Conservation (phyloP, 2,113 vertebrate genomes). For the Eubucco bourcierii region DNA sequence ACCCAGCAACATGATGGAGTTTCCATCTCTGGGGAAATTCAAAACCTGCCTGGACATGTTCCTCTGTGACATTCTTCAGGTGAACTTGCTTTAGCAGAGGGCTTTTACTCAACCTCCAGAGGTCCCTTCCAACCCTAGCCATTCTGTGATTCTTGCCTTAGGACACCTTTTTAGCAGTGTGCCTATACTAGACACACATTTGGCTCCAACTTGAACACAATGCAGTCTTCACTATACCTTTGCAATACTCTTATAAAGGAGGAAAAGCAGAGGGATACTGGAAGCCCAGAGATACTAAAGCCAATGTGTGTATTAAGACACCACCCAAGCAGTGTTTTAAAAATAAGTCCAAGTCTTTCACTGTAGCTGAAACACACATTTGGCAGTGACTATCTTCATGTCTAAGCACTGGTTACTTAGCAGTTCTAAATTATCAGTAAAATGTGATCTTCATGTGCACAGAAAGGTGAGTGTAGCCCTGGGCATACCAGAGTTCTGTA, state of each 20-base stretch:
- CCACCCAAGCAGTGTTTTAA: too few relatives aligned
- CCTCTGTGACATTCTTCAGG: too few relatives aligned
- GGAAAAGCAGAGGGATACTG: not conserved
- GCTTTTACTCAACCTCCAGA: too few relatives aligned
- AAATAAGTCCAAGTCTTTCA: not conserved
- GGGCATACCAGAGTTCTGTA: not conserved
- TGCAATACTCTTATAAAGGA: not conserved
- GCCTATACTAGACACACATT: not conserved
- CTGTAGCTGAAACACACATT: not conserved
- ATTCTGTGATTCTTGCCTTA: not conserved
- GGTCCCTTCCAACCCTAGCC: too few relatives aligned
- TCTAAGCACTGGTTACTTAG: not conserved
- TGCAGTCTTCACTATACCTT: not conserved
- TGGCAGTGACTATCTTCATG: not conserved
- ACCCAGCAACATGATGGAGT: too few relatives aligned
- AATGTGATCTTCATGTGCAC: not conserved
- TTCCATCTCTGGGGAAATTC: too few relatives aligned
- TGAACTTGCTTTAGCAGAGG: too few relatives aligned
- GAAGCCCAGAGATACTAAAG: not conserved
- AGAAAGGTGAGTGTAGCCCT: not conserved
- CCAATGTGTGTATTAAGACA: fast-evolving
- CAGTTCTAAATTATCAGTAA: not conserved
- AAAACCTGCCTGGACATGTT: too few relatives aligned
- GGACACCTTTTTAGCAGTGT: not conserved
- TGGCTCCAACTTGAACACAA: not conserved